These are phyloP conservation scores for Helicoverpa assulta DNA, from an alignment of 2,888 invertebrate species.

Conservation along the genomic window DNA sequence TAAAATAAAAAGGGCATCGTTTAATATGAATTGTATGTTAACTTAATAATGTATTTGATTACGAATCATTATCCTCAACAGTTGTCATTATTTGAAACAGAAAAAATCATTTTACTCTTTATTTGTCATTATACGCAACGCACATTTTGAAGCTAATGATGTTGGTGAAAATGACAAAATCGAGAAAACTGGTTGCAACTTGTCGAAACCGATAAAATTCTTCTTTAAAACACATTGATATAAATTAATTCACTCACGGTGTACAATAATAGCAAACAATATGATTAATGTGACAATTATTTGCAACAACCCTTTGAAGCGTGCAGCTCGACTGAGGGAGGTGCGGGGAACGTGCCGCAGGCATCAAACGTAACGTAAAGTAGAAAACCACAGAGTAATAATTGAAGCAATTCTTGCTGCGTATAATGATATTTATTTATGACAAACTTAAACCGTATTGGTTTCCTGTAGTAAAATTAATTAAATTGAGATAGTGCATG, in stretches of 20 bases:
- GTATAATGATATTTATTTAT: constrained; percentile 22
- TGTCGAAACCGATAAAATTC: constrained; percentile 17
- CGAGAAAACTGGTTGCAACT: constrained; percentile 23
- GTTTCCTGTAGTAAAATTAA: constrained; percentile 19
- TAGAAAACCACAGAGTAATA: constrained; percentile 22
- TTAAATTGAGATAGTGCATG: constrained; percentile 17
- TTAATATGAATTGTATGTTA: too few relatives aligned
- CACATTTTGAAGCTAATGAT: too few relatives aligned
- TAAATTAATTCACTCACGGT: constrained; percentile 21
- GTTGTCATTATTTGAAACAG: too few relatives aligned
- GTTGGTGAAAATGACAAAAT: constrained; percentile 31
- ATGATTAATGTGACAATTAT: constrained; percentile 26
- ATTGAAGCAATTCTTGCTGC: constrained; percentile 27
- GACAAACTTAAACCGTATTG: constrained; percentile 22
- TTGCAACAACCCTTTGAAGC: constrained; percentile 11
- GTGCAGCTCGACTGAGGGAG: constrained; percentile 22
- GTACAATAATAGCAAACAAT: constrained; percentile 17
- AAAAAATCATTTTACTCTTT: too few relatives aligned
- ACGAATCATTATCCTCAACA: too few relatives aligned
- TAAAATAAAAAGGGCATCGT: too few relatives aligned
- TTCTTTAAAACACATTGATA: constrained; percentile 27
- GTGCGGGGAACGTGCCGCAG: constrained; percentile 14
- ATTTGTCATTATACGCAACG: too few relatives aligned
- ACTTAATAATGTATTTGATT: too few relatives aligned
- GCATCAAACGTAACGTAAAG: constrained; percentile 21